These are phyloP conservation scores for Bombycilla garrulus DNA, from an alignment of 2,113 vertebrate genomes.

Conservation along the genomic window DNA sequence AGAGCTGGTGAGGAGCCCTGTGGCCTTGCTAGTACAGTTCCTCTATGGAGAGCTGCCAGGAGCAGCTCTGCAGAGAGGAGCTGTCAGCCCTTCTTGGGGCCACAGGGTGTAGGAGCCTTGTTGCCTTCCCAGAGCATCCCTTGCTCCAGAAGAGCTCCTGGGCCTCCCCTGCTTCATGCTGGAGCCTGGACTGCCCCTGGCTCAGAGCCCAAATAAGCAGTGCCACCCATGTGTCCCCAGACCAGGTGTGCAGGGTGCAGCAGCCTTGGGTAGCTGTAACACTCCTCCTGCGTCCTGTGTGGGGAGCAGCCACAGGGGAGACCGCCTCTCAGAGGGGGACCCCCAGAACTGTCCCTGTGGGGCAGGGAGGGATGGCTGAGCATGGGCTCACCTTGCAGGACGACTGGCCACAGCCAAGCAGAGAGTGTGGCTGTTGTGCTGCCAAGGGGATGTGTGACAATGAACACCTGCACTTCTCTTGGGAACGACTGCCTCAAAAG, in stretches of 20 bases:
- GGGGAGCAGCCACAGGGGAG: background rate
- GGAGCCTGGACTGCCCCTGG: background rate
- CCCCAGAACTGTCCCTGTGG: accelerated
- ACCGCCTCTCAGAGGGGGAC: accelerated
- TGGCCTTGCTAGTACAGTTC: background rate
- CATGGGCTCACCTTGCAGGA: background rate
- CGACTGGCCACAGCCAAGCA: background rate
- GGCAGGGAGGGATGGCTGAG: background rate
- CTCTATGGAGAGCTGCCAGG: background rate
- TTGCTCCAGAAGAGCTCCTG: background rate
- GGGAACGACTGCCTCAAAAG: background rate
- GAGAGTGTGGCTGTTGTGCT: background rate
- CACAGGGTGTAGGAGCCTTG: accelerated
- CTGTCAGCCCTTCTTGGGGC: background rate
- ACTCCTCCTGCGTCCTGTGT: background rate
- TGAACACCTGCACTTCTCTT: background rate
- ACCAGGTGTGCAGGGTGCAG: too few relatives aligned
- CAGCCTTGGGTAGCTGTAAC: background rate
- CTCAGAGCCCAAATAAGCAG: accelerated
- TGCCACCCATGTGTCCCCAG: background rate
- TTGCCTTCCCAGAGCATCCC: background rate
- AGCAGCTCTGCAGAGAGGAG: background rate
- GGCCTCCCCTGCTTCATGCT: background rate
- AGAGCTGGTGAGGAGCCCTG: background rate
- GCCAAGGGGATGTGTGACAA: background rate